phyloP scores from a whole-genome alignment of 2,888 invertebrate genomes.

The Netelia virgata region DNA sequence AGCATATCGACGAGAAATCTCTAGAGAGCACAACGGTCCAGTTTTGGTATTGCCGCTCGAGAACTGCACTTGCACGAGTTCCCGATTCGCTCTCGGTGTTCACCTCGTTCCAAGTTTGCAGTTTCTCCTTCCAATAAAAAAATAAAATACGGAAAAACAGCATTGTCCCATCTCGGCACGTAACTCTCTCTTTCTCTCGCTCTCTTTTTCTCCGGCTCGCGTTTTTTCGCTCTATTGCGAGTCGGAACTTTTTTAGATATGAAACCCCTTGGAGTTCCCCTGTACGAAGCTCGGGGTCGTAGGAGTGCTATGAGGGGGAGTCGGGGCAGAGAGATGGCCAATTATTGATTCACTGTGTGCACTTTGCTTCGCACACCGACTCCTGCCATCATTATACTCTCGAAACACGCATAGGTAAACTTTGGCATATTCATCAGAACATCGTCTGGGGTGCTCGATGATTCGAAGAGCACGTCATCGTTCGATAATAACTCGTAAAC shows the following conservation, averaged over 20 bases:
- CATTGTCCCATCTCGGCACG: constrained; percentile 21
- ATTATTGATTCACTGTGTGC: constrained; percentile 48
- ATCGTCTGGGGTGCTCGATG: neutral
- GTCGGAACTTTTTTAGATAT: constrained; percentile 18
- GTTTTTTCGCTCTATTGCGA: neutral
- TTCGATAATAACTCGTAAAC: no score
- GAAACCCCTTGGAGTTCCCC: constrained; percentile 10
- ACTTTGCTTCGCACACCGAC: constrained; percentile 1
- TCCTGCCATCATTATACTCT: constrained; percentile 5
- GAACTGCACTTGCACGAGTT: constrained; percentile 18
- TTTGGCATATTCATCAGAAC: neutral
- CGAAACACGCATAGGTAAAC: neutral
- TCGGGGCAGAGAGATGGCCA: constrained; percentile 22
- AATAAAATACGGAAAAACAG: constrained; percentile 30
- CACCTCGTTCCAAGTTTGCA: constrained; percentile 5
- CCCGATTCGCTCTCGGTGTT: neutral
- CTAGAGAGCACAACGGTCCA: neutral
- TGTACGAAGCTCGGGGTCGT: neutral
- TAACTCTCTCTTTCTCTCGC: neutral
- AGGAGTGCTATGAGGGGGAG: neutral
- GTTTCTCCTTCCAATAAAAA: constrained; percentile 6
- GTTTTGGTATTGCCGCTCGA: constrained; percentile 31
- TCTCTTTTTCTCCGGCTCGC: neutral
- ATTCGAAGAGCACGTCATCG: neutral
- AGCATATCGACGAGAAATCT: constrained; percentile 26